These are phyloP conservation scores for Platyrinchus mystaceus DNA, from an alignment of 2,797 vertebrate genomes.

Conservation along the genomic window DNA sequence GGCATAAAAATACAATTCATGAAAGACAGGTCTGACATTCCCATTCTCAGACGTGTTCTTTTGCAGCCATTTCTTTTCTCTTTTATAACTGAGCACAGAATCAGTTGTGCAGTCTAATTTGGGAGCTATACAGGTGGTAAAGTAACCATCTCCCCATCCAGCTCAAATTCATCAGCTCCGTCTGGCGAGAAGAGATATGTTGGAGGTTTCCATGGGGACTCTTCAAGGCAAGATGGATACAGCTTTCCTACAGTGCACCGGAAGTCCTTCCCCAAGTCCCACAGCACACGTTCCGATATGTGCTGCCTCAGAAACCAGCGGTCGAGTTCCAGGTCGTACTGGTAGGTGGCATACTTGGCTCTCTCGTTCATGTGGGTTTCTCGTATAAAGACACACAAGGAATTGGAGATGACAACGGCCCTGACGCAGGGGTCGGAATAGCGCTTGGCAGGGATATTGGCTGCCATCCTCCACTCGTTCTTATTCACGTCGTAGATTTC, in stretches of 20 bases:
- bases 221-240: conserved; percentile 96
- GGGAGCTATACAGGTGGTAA: conserved; percentile 88
- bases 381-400: conserved; percentile 92
- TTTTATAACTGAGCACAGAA: conserved; percentile 33
- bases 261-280: conserved; percentile 95
- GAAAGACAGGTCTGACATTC: conserved; percentile 67
- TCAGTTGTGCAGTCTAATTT: conserved; percentile 20
- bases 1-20: conserved; percentile 76
- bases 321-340: conserved; percentile 91
- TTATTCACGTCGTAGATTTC: conserved; percentile 95
- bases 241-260: conserved; percentile 95
- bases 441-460: conserved; percentile 93
- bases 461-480: conserved; percentile 93
- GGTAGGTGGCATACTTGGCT: conserved; percentile 94
- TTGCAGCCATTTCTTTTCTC: conserved; percentile 26
- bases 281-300: conserved; percentile 94
- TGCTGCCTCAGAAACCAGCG: conserved; percentile 93
- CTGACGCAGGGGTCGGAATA: conserved; percentile 93
- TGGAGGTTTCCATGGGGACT: conserved; percentile 96
- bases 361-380: conserved; percentile 96
- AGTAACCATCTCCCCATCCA: conserved; percentile 93
- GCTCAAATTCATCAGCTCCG: conserved; percentile 90
- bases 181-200: conserved; percentile 94
- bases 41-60: neutral
- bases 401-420: conserved; percentile 90